A percentile compares a stretch with the other conserved stretches of the same genome.
phyloP scores from a whole-genome alignment of 2,113 vertebrate species.

The Procavia capensis region DNA sequence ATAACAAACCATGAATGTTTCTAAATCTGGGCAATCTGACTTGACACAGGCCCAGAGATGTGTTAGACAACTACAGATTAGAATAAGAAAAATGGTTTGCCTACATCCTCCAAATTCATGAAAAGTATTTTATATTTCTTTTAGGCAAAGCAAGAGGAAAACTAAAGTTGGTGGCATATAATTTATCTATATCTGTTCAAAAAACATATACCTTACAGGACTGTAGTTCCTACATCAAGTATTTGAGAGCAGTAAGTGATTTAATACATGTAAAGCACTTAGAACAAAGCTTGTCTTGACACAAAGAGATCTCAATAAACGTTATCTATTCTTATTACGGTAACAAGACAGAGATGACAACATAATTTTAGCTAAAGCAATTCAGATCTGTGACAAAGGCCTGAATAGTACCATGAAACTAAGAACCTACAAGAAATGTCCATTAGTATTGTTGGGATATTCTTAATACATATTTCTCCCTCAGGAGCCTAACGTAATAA shows the following conservation, averaged over 20 bases:
- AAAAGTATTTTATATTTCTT: conserved; percentile 8
- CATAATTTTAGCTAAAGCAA: conserved; percentile 5
- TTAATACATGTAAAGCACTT: not conserved
- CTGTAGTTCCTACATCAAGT: not conserved
- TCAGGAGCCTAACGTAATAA: conserved; percentile 70
- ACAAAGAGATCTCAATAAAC: not conserved
- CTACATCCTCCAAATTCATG: not conserved
- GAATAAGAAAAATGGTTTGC: not conserved
- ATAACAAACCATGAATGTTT: not conserved
- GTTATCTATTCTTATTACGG: not conserved
- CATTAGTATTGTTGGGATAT: not conserved
- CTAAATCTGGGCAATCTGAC: not conserved
- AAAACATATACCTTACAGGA: not conserved
- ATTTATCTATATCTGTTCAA: not conserved
- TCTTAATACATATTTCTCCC: conserved; percentile 53
- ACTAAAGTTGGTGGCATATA: not conserved
- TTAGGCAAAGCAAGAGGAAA: not conserved
- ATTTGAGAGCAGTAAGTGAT: not conserved
- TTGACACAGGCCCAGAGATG: not conserved
- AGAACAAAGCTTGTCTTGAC: not conserved
- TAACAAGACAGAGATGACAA: not conserved
- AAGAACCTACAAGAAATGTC: conserved; percentile 1
- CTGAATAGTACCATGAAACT: not conserved
- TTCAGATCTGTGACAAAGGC: not conserved
- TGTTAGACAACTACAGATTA: not conserved